These are phyloP conservation scores for Balaenoptera acutorostrata DNA, from an alignment of 2,113 vertebrate species.

Conservation along the genomic window DNA sequence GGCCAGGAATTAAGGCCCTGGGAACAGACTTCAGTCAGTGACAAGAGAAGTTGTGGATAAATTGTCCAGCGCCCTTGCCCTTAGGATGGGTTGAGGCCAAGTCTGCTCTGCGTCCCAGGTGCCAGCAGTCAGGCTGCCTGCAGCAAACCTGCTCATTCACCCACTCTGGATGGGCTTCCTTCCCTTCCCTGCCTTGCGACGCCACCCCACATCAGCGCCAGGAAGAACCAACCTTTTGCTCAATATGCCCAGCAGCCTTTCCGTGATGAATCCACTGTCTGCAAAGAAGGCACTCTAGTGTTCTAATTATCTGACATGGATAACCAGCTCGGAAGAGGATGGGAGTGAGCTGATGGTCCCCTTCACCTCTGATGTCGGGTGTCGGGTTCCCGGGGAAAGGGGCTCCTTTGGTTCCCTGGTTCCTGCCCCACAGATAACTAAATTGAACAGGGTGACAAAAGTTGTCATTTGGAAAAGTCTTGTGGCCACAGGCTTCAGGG, in stretches of 20 bases:
- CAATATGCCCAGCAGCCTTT: background rate
- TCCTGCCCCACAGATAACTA: background rate
- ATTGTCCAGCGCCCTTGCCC: background rate
- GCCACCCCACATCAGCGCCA: rapidly evolving
- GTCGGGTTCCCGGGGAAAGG: background rate
- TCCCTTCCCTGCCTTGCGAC: background rate
- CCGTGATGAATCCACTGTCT: rapidly evolving
- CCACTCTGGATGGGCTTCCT: background rate
- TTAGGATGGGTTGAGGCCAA: background rate
- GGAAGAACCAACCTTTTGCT: background rate
- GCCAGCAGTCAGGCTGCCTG: rapidly evolving
- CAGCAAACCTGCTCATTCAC: background rate
- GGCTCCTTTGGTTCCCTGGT: background rate
- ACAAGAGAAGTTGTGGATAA: background rate
- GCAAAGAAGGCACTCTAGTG: rapidly evolving
- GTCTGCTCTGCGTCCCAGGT: rapidly evolving
- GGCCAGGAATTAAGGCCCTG: background rate
- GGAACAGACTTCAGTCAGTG: background rate
- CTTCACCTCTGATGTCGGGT: background rate
- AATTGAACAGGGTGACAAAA: background rate
- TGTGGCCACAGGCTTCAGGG: background rate
- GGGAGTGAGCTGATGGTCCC: no score
- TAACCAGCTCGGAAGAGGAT: background rate
- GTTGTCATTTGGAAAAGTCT: background rate
- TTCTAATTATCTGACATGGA: rapidly evolving